A percentile compares a stretch with the other conserved stretches of the same genome.
Conservation (phyloP, 2,888 invertebrate genomes). For the Tinea pellionella region DNA sequence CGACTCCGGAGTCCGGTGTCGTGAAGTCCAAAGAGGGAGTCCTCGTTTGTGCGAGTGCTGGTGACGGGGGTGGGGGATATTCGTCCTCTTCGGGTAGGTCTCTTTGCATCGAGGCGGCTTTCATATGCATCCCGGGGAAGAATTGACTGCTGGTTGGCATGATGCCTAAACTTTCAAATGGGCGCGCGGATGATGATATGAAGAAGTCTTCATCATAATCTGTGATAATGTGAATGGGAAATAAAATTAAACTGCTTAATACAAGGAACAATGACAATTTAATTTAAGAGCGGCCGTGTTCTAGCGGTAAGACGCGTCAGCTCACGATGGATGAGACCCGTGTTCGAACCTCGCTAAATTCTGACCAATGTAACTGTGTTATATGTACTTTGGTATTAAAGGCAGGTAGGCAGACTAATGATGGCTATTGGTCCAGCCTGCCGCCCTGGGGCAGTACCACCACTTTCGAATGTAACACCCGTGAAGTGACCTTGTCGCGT, state of each 20-base stretch:
- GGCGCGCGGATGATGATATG: conserved; percentile 77
- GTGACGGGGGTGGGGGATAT: conserved; percentile 30
- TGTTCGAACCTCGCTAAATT: too few species aligned
- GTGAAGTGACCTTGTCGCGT: too few species aligned
- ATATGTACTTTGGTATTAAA: too few species aligned
- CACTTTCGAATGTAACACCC: too few species aligned
- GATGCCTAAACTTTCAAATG: conserved; percentile 74
- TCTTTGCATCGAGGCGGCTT: conserved; percentile 30
- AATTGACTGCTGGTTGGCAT: conserved; percentile 73
- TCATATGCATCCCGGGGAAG: conserved; percentile 73
- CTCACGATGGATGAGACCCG: too few species aligned
- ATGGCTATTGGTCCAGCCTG: too few species aligned
- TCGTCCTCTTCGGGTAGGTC: conserved; percentile 29
- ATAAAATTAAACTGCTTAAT: background rate
- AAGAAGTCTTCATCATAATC: conserved; percentile 77
- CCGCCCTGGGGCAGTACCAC: too few species aligned
- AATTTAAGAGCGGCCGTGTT: too few species aligned
- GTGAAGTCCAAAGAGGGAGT: conserved; percentile 59
- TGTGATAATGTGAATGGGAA: conserved; percentile 23
- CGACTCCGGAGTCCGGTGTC: conserved; percentile 73
- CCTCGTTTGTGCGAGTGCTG: conserved; percentile 26
- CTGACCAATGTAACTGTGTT: too few species aligned
- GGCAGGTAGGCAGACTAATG: too few species aligned
- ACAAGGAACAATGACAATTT: background rate
- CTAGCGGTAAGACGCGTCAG: too few species aligned